Conservation (phyloP, 2,888 invertebrate species). For the Drosophila incognita region DNA sequence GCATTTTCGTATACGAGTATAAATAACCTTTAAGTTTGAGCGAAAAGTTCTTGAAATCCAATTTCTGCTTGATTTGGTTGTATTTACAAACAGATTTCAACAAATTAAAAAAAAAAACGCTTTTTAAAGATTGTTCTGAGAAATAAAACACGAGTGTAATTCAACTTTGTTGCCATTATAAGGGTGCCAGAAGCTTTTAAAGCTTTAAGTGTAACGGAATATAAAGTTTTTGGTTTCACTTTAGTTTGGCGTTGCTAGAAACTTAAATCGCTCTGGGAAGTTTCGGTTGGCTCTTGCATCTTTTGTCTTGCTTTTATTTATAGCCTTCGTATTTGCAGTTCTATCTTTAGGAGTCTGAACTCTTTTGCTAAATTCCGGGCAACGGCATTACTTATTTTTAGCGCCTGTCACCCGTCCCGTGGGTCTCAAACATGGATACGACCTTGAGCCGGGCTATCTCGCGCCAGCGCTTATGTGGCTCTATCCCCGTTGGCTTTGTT, state of each 20-base stretch:
- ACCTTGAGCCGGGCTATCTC: conserved; percentile 54
- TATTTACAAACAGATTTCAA: neutral
- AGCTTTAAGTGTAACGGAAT: neutral
- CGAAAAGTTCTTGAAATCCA: neutral
- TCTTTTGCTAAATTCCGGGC: conserved; percentile 61
- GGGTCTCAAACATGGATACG: conserved; percentile 56
- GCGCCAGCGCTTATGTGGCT: neutral
- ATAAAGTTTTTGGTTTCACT: conserved; percentile 24
- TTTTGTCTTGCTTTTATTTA: conserved; percentile 59
- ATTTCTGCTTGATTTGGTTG: neutral
- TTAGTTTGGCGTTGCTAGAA: conserved; percentile 15
- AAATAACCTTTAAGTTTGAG: neutral
- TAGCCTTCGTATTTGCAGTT: conserved; percentile 62
- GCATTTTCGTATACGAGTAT: neutral
- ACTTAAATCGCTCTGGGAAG: conserved; percentile 38
- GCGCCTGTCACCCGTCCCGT: conserved; percentile 36
- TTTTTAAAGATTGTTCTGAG: too few relatives aligned
- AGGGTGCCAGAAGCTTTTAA: neutral
- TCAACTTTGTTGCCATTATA: conserved; percentile 6
- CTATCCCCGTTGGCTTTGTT: conserved; percentile 33
- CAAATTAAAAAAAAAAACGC: neutral
- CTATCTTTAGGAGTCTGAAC: conserved; percentile 65
- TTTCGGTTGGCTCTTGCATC: conserved; percentile 50
- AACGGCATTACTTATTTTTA: conserved; percentile 63
- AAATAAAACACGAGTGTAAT: neutral